Percentiles rank a stretch among this genome's conserved stretches.
These are phyloP conservation scores for Varanus salvator DNA, from an alignment of 2,113 vertebrate genomes.

Conservation along the genomic window DNA sequence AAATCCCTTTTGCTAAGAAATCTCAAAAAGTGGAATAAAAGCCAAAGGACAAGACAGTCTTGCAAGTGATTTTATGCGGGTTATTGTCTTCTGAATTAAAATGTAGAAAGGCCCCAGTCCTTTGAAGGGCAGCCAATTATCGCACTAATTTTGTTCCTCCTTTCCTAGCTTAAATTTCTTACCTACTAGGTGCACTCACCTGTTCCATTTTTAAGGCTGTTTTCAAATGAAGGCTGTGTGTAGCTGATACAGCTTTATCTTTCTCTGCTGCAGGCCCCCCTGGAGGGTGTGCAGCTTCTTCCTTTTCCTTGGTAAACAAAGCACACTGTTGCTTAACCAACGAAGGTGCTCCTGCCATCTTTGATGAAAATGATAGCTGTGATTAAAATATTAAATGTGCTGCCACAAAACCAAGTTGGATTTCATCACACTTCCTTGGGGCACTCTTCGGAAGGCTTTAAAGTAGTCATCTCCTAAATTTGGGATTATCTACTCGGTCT, in stretches of 20 bases:
- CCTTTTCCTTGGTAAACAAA: background rate
- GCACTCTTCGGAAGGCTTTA: background rate
- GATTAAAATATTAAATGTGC: constrained; percentile 22
- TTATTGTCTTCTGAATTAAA: background rate
- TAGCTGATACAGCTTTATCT: background rate
- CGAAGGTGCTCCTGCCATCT: constrained; percentile 1
- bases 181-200: background rate
- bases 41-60: background rate
- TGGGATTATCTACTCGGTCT: constrained; percentile 30
- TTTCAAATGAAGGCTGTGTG: background rate
- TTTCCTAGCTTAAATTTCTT: background rate
- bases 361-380: constrained; percentile 2
- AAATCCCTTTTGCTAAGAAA: constrained; percentile 4
- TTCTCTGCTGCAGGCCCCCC: background rate
- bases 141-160: background rate
- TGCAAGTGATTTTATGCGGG: constrained; percentile 33
- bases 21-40: background rate
- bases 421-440: background rate
- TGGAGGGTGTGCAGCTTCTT: background rate
- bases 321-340: background rate
- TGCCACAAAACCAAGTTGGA: constrained; percentile 21
- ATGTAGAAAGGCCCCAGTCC: background rate
- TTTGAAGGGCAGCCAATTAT: background rate
- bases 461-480: background rate
- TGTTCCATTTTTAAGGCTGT: background rate